These are phyloP conservation scores for Pilophorus perplexus DNA, from an alignment of 2,888 invertebrate species.

Conservation along the genomic window DNA sequence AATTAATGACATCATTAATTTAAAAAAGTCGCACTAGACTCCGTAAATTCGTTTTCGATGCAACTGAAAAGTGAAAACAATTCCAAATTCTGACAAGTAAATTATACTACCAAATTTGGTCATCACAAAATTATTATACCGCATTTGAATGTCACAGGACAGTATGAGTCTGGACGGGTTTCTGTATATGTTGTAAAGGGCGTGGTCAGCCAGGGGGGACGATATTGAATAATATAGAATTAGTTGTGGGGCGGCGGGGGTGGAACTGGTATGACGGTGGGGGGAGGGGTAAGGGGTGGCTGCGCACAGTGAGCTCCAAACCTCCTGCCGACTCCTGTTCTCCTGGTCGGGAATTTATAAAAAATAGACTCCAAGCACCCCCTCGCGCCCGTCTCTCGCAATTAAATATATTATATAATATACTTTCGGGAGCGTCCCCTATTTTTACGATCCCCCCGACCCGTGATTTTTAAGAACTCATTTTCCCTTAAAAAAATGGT, in stretches of 20 bases:
- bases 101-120: too few relatives aligned
- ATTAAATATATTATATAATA: conserved; percentile 40
- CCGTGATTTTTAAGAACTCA: background rate
- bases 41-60: too few relatives aligned
- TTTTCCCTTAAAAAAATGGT: background rate
- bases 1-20: too few relatives aligned
- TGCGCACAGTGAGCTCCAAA: conserved; percentile 21
- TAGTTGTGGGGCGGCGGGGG: conserved; percentile 13
- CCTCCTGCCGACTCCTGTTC: conserved; percentile 35
- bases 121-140: conserved; percentile 18
- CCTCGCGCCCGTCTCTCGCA: conserved; percentile 9
- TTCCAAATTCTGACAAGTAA: too few relatives aligned
- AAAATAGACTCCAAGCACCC: conserved; percentile 36
- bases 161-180: conserved; percentile 1
- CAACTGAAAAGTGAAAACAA: too few relatives aligned
- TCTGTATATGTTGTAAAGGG: conserved; percentile 5
- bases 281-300: conserved; percentile 18
- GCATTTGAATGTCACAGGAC: conserved; percentile 7
- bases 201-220: conserved; percentile 8
- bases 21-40: too few relatives aligned
- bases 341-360: conserved; percentile 41
- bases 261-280: background rate
- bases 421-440: conserved; percentile 17
- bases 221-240: conserved; percentile 34
- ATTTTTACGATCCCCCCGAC: conserved; percentile 28